These are phyloP conservation scores for Umimayanthus kanabou DNA, from an alignment of 92 coral and sea anemone species.

Conservation along the genomic window DNA sequence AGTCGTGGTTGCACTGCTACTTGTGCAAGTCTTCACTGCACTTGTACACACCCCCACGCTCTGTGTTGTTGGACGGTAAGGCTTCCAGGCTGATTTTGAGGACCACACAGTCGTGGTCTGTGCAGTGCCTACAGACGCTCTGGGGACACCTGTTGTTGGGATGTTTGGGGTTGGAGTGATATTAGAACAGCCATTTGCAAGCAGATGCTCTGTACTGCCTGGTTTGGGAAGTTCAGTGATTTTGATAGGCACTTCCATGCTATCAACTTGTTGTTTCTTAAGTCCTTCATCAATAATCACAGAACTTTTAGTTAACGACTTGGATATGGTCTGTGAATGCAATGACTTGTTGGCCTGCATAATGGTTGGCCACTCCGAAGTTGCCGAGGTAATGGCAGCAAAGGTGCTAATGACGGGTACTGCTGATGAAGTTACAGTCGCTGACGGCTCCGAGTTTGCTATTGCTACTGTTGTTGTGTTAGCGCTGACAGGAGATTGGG, in stretches of 20 bases:
- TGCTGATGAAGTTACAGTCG: slow-evolving; percentile 57
- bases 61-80: slow-evolving; percentile 74
- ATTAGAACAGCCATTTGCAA: slow-evolving; percentile 24
- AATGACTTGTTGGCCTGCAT: slow-evolving; percentile 80
- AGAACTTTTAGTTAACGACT: slow-evolving; percentile 44
- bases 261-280: slow-evolving; percentile 55
- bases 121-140: slow-evolving; percentile 30
- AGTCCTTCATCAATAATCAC: slow-evolving; percentile 51
- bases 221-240: not conserved
- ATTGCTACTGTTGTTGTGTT: slow-evolving; percentile 66
- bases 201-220: slow-evolving; percentile 18
- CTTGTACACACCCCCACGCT: slow-evolving; percentile 82
- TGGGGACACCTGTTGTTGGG: not conserved
- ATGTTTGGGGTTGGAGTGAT: slow-evolving; percentile 32
- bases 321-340: slow-evolving; percentile 20
- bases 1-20: slow-evolving; percentile 53
- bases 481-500: slow-evolving; percentile 68
- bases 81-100: slow-evolving; percentile 80
- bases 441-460: slow-evolving; percentile 60
- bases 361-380: slow-evolving; percentile 98
- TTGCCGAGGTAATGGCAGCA: slow-evolving; percentile 79
- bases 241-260: not conserved
- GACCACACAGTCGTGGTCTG: slow-evolving; percentile 61
- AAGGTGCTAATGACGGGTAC: slow-evolving; percentile 84
- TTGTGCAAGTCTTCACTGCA: slow-evolving; percentile 70